Conservation (phyloP, 2,797 vertebrate genomes). For the Halcyon leucocephala region DNA sequence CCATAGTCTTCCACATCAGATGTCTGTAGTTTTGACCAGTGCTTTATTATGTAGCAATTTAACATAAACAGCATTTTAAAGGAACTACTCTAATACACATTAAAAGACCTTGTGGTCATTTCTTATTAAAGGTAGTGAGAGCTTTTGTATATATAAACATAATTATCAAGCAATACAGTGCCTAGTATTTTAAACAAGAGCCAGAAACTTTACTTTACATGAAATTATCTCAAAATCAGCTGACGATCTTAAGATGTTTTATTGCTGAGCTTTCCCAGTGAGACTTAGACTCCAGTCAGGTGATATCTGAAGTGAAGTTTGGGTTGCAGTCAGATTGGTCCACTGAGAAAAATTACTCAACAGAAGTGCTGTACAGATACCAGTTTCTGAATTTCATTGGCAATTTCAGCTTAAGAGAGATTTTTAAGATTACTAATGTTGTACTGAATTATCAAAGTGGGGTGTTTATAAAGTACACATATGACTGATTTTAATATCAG, state of each 20-base stretch:
- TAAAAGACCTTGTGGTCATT: neutral
- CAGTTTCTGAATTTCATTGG: neutral
- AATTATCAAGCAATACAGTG: neutral
- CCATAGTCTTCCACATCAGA: neutral
- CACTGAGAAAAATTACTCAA: constrained; percentile 6
- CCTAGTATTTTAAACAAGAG: neutral
- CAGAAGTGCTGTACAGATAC: neutral
- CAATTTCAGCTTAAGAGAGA: neutral
- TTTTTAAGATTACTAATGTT: neutral
- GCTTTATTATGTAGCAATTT: neutral
- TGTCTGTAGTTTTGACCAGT: neutral
- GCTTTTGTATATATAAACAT: neutral
- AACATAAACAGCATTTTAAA: neutral
- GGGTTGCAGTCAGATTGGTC: neutral
- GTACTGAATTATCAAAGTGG: neutral
- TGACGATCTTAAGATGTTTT: neutral
- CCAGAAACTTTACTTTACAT: neutral
- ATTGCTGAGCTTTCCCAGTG: neutral
- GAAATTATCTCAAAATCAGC: neutral
- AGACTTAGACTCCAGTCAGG: neutral
- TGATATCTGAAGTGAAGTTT: constrained; percentile 1
- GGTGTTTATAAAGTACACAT: neutral
- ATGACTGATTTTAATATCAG: neutral
- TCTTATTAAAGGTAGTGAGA: neutral
- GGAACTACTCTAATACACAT: neutral